Base-by-base conservation (phyloP, 2,113 vertebrate species). In the Calypte anna region DNA sequence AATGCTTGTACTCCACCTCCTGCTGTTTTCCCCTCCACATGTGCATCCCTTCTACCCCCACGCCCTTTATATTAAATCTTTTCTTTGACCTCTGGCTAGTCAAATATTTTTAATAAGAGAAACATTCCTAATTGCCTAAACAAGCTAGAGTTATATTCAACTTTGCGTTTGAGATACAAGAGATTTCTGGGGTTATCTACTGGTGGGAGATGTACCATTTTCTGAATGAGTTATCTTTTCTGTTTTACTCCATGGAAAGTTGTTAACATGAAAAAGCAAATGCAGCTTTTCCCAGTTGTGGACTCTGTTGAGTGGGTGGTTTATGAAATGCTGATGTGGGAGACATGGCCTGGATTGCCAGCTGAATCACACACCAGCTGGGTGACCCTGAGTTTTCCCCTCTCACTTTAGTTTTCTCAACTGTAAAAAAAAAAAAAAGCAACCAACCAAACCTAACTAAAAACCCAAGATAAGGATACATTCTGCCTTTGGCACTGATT, bases 1-100 rank as follows among this genome's bases (percentile, higher is more conserved):
- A 94, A 92, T 93, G 82, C 92, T 91, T 93, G 44, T 48, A 61
- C 14, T 93, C 54, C 27, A 76, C 62, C 92, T 92, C 96, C 94
- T 83, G 89, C 91, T 88, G 92, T 44, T 94, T 91, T 78, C 57
- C 78, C 69, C 20, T 84, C 84, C 72, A 88, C 64, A 86, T 69
- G 54, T 93, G 57, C 72, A 67, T 93, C 93, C 38, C 64, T 93
- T 21, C 53, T 36, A 54, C 86, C 76, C 73, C 58, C 54, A 54
- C 8, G 2, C 74, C 51, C 83, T 61, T 61, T 61, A 48, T 15
- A 51, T 28, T 95, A 8, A 7, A 17, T 78, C 73, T 93, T 91
- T 84, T 80, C 38, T 69, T 82, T 89, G 83, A 93, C 88, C 79
- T 95, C 88, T 72, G 31, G 33, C 4, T 43, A 87, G 70, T 77